Evolutionary conservation across 2,888 invertebrate species (phyloP), one percentile per base, ranked within the genome.

Genomic region (Drosophila siamana): DNA sequence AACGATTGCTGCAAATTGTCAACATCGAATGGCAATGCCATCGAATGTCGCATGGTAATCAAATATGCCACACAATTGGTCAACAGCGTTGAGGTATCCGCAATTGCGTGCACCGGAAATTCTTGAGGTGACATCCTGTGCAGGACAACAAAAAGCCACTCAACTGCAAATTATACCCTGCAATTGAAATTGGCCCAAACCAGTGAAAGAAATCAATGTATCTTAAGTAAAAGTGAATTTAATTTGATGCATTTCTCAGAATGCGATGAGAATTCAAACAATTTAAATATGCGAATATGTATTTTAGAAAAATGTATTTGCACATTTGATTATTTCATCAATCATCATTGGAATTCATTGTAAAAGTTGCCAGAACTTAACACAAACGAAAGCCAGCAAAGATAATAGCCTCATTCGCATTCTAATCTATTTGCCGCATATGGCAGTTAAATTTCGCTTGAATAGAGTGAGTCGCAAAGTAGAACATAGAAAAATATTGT

Each of bases 1-100:
- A 66, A 28, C 57, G 63, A 78, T 78, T 77, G 74, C 50, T 44
- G 57, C 57, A 71, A 78, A 71, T 76, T 74, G 73, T 51, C 77
- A 59, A 46, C 38, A 54, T 44, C 36, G 43, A 30, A 40, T 50
- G 48, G 19, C 43, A 67, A 50, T 43, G 28, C 2, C 19, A 28
- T 11, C 43, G 56, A 55, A 56, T 52, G 69, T 9, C 40, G 57
- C 50, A 60, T 52, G 66, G 13, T 50, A 61, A 74, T 74, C 75
- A 64, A 78, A 68, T 69, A 60, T 60, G 64, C 50, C 60, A 40
- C 36, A 36, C 62, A 75, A 67, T 57, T 60, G 56, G 19, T 54
- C 59, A 51, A 67, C 62, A 47, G 15, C 15, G 11, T 55, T 61
- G 40, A 50, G 33, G 36, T 48, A 36, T 64, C 46, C 22, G 22